These are phyloP conservation scores for Nothura maculosa DNA, from an alignment of 2,797 vertebrate genomes.

Conservation along the genomic window DNA sequence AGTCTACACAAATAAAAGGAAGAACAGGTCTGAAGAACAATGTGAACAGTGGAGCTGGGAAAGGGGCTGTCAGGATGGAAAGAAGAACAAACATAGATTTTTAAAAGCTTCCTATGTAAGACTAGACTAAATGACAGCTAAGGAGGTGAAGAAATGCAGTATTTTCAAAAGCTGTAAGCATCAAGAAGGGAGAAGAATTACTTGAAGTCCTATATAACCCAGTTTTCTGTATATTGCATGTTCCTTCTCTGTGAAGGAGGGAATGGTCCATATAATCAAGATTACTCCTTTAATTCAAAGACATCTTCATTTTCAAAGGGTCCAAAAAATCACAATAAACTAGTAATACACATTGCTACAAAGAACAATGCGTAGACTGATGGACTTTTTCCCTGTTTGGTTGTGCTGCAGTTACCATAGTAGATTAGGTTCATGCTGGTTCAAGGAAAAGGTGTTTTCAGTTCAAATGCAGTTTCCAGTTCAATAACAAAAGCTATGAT, in stretches of 20 bases:
- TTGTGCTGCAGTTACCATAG: background rate
- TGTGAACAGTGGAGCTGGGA: background rate
- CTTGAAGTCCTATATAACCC: background rate
- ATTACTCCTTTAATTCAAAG: background rate
- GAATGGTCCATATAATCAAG: background rate
- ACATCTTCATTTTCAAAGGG: background rate
- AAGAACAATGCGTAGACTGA: background rate
- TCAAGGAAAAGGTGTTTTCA: background rate
- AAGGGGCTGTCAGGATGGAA: background rate
- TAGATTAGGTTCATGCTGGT: background rate
- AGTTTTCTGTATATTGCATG: background rate
- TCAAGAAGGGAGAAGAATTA: background rate
- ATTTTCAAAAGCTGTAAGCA: background rate
- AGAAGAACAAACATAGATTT: background rate
- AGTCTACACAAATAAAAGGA: slow-evolving; percentile 19
- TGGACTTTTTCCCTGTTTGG: background rate
- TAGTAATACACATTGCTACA: background rate
- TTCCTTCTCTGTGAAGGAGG: background rate
- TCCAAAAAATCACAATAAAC: background rate
- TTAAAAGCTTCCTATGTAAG: background rate
- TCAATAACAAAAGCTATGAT: background rate
- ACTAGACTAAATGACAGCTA: slow-evolving; percentile 3
- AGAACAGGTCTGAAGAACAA: slow-evolving; percentile 6
- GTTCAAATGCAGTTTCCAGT: background rate
- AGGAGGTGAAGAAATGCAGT: background rate